Percentiles rank a stretch among this genome's conserved stretches.
Evolutionary conservation across 2,888 invertebrate species (phyloP).

Genomic region (Machimus rusticus): DNA sequence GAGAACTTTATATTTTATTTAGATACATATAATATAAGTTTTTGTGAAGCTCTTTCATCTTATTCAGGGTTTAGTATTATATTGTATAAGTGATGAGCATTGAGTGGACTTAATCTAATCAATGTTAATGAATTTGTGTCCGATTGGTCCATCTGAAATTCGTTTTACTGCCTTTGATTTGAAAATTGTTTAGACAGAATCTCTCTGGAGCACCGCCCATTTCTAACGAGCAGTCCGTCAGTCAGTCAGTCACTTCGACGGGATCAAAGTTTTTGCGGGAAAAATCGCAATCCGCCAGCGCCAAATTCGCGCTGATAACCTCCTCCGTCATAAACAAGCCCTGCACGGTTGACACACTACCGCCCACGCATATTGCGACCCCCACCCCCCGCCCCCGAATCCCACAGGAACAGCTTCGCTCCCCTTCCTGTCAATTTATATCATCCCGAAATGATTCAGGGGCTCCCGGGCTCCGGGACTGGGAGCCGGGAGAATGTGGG

Average conservation of each 20-base stretch:
- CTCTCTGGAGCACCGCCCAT: neutral
- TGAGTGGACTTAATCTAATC: neutral
- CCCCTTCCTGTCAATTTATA: conserved; percentile 32
- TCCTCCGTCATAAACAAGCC: conserved; percentile 19
- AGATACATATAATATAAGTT: too few species aligned
- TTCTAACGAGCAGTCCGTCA: neutral
- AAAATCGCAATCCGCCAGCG: neutral
- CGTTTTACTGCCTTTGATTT: neutral
- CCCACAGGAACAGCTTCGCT: neutral
- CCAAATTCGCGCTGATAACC: neutral
- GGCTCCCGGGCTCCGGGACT: neutral
- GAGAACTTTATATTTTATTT: too few species aligned
- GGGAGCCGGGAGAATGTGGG: neutral
- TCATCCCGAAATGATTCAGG: conserved; percentile 33
- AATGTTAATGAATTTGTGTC: neutral
- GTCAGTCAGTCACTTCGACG: neutral
- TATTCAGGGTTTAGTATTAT: too few species aligned
- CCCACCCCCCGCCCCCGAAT: too few species aligned
- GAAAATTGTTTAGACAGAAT: neutral
- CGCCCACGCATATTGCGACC: neutral
- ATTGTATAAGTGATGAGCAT: too few species aligned
- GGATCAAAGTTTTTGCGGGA: neutral
- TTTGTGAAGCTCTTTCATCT: too few species aligned
- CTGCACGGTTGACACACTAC: conserved; percentile 10
- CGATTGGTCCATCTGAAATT: neutral